These are phyloP conservation scores for Sitobion miscanthi DNA, from an alignment of 1,140 invertebrate species.

Conservation along the genomic window DNA sequence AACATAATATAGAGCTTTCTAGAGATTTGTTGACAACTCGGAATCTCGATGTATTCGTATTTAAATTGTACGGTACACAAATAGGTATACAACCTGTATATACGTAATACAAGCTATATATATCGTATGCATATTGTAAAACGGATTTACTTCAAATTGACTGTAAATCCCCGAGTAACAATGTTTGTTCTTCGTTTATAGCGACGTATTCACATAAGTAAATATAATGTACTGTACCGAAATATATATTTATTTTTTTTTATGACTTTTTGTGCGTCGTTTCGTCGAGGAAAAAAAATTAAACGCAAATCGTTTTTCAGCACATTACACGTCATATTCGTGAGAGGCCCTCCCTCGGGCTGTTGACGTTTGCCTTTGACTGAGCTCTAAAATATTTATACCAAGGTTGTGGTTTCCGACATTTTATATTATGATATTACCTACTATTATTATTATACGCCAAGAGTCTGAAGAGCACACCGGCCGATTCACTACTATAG, in stretches of 20 bases:
- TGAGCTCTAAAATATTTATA: slow-evolving; percentile 7
- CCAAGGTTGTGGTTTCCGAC: background rate
- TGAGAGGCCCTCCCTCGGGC: too few relatives aligned
- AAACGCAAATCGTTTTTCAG: background rate
- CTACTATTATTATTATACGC: background rate
- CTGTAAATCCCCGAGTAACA: background rate
- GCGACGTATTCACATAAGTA: background rate
- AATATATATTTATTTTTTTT: background rate
- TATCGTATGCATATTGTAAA: background rate
- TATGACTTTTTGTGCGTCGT: background rate
- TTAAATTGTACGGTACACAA: background rate
- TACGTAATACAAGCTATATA: background rate
- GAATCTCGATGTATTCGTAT: background rate
- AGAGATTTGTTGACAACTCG: background rate
- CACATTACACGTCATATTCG: background rate
- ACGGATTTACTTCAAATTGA: background rate
- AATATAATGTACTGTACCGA: background rate
- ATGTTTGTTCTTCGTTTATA: background rate
- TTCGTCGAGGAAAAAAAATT: background rate
- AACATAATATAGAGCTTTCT: background rate
- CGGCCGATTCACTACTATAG: background rate
- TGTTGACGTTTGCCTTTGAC: background rate
- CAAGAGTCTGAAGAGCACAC: background rate
- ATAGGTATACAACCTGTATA: background rate
- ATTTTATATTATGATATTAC: background rate